Conservation (phyloP, 1,140 invertebrate genomes). For the Heliconius congener region DNA sequence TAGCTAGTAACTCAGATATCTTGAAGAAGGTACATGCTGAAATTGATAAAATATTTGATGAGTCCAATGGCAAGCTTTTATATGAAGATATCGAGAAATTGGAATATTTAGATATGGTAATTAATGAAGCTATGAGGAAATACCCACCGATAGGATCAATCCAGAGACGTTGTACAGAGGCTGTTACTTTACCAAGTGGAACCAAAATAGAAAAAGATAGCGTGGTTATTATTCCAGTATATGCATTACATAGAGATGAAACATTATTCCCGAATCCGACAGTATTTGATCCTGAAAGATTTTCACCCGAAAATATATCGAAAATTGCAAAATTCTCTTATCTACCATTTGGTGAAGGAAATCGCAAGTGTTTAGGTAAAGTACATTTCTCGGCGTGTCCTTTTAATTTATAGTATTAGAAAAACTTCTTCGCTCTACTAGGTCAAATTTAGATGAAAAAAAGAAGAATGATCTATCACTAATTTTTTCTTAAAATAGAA, state of each 20-base stretch:
- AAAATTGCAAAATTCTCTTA: constrained; percentile 80
- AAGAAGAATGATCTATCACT: no score
- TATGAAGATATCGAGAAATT: constrained; percentile 71
- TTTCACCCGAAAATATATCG: constrained; percentile 71
- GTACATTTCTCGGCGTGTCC: not conserved
- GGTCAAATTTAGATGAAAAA: no score
- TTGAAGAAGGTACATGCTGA: constrained; percentile 70
- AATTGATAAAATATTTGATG: constrained; percentile 62
- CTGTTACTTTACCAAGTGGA: constrained; percentile 73
- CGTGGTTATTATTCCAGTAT: constrained; percentile 79
- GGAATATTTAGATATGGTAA: constrained; percentile 79
- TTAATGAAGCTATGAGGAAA: constrained; percentile 70
- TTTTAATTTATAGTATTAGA: not conserved
- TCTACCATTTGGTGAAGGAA: constrained; percentile 87
- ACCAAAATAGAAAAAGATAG: constrained; percentile 75
- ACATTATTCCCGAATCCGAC: constrained; percentile 82
- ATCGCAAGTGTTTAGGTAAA: constrained; percentile 84
- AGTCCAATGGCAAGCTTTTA: constrained; percentile 54
- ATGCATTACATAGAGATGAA: constrained; percentile 83
- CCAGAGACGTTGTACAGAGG: constrained; percentile 65
- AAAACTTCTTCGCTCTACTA: no score
- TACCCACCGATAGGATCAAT: constrained; percentile 76
- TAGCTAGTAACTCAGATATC: constrained; percentile 67
- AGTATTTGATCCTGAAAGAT: constrained; percentile 84
- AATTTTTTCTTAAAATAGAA: no score